These are phyloP conservation scores for Protonibea diacanthus DNA, from an alignment of 2,797 vertebrate species.

Conservation along the genomic window DNA sequence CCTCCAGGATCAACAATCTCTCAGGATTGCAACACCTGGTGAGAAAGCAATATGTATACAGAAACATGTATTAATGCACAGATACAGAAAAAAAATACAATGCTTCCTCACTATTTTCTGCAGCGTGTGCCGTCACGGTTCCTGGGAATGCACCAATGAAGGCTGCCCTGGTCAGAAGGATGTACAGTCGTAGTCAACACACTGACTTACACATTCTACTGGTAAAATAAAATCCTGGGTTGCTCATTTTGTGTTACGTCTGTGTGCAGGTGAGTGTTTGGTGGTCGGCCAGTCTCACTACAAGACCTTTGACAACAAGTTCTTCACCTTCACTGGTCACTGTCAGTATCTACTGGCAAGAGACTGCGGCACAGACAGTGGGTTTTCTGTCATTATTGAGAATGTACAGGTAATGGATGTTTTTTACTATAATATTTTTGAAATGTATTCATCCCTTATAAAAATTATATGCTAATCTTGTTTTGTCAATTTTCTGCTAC, in stretches of 20 bases:
- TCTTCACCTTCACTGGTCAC: conserved; percentile 95
- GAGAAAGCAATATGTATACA: conserved; percentile 37
- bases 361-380: conserved; percentile 86
- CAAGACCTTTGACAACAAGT: conserved; percentile 96
- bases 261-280: conserved; percentile 91
- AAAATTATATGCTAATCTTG: no score
- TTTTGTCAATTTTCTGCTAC: neutral
- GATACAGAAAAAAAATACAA: conserved; percentile 17
- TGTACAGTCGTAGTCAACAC: neutral
- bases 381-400: conserved; percentile 93
- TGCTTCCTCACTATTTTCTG: conserved; percentile 23
- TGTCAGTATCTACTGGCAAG: conserved; percentile 94
- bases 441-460: neutral
- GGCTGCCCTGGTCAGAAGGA: conserved; percentile 91
- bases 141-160: conserved; percentile 96
- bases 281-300: conserved; percentile 97
- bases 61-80: conserved; percentile 4
- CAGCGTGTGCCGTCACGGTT: conserved; percentile 93
- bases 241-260: neutral
- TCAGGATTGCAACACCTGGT: conserved; percentile 97
- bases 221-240: neutral
- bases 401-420: conserved; percentile 89
- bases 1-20: conserved; percentile 90
- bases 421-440: neutral
- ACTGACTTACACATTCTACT: neutral